Base-by-base conservation (phyloP, 2,113 vertebrate genomes). In the Sylvia atricapilla region DNA sequence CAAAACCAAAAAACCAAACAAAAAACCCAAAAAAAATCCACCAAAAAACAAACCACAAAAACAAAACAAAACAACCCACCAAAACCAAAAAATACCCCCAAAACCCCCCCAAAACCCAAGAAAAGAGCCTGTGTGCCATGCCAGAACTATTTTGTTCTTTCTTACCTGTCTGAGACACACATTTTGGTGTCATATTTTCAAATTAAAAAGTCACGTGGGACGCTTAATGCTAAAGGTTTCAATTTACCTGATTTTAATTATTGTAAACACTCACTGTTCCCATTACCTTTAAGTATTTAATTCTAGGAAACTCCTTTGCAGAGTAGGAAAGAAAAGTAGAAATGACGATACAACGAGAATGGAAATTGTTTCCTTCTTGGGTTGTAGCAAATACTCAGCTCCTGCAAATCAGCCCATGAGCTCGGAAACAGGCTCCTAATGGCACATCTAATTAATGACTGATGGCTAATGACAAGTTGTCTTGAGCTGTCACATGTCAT, bases 191-290 rank as follows among this genome's bases (percentile, higher is more conserved):
- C 25, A 31, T 82, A 66, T 87, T 52, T 77, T 84, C 76, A 22
- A 88, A 31, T 83, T 31, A 47, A 21, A 24, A 43, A 81, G 79
- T 81, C 52, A 74, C 10, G 5, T 21, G 59, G 50, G 76, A 92
- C 75, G 68, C 55, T 90, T 77, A 55, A 52, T 52, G 49, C 39
- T 53, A 78, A 84, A 80, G 83, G 50, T 60, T 92, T 70, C 85
- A 70, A 81, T 93, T 96, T 88, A 68, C 59, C n/a, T 55, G 30
- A 86, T 84, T 77, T 80, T 67, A 95, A 81, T 92, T 77, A 90
- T 21, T 79, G 68, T 50, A 78, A 92, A 95, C 41, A 33, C 28
- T 70, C 88, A 13, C 69, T 84, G 53, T 33, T 93, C 73, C 72
- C 75, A 62, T 88, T 89, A 91, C 52, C 66, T 88, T 63, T 69